phyloP scores from a whole-genome alignment of 2,888 invertebrate genomes.

The Zygothrica quintamaculata region DNA sequence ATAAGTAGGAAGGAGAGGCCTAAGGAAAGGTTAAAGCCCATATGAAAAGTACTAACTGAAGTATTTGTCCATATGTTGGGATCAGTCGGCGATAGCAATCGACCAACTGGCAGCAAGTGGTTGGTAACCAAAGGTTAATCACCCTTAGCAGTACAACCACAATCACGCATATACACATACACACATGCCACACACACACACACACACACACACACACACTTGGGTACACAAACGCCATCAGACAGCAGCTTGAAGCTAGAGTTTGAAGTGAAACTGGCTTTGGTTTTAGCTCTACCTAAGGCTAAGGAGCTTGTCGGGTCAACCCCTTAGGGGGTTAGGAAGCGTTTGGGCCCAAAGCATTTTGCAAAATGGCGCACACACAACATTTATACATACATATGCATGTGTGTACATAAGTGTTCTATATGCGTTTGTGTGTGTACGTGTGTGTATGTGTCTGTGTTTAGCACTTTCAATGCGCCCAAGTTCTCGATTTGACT shows the following conservation, averaged over 20 bases:
- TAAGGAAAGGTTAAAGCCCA: slow-evolving; percentile 19
- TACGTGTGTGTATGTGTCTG: slow-evolving; percentile 12
- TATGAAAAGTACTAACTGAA: slow-evolving; percentile 23
- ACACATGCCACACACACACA: slow-evolving; percentile 11
- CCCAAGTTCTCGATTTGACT: slow-evolving; percentile 78
- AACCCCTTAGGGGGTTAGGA: slow-evolving; percentile 37
- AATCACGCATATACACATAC: slow-evolving; percentile 17
- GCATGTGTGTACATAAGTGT: slow-evolving; percentile 5
- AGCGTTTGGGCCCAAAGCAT: slow-evolving; percentile 46
- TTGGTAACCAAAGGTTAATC: slow-evolving; percentile 74
- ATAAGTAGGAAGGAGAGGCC: slow-evolving; percentile 4
- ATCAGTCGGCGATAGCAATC: slow-evolving; percentile 57
- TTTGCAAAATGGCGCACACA: slow-evolving; percentile 71
- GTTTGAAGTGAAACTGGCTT: slow-evolving; percentile 9
- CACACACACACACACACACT: not conserved
- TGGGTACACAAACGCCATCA: not conserved
- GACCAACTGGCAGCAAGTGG: slow-evolving; percentile 52
- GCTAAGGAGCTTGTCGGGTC: slow-evolving; percentile 31
- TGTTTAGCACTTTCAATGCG: slow-evolving; percentile 61
- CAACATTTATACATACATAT: slow-evolving; percentile 9
- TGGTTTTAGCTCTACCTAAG: slow-evolving; percentile 10
- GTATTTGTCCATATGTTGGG: slow-evolving; percentile 46
- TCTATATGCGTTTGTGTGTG: too few relatives aligned
- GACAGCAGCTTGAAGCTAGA: slow-evolving; percentile 27
- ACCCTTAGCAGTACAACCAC: slow-evolving; percentile 60